Evolutionary conservation across 1,140 invertebrate genomes (phyloP).

Genomic region (Mamestra configurata): DNA sequence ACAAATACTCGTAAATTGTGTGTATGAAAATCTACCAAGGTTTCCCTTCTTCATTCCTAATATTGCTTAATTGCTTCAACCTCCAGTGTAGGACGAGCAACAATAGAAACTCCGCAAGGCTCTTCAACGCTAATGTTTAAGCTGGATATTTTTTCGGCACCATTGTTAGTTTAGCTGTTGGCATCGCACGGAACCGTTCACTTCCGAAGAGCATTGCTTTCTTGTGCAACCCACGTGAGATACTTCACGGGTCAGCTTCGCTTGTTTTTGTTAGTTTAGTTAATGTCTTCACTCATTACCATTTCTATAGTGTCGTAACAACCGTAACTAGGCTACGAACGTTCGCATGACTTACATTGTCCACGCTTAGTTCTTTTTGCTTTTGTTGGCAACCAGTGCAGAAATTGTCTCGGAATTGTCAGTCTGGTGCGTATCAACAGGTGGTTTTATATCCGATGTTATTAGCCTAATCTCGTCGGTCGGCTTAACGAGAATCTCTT

Average conservation of each 20-base stretch:
- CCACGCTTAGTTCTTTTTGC: constrained; percentile 45
- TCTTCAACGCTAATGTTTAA: constrained; percentile 67
- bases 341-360: constrained; percentile 54
- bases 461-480: constrained; percentile 30
- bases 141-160: constrained; percentile 70
- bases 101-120: constrained; percentile 77
- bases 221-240: constrained; percentile 71
- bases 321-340: constrained; percentile 52
- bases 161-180: constrained; percentile 69
- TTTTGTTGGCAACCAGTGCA: constrained; percentile 19
- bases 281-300: constrained; percentile 62
- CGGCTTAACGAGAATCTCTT: constrained; percentile 25
- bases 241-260: constrained; percentile 62
- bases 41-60: constrained; percentile 74
- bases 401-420: constrained; percentile 25
- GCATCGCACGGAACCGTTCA: constrained; percentile 70
- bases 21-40: constrained; percentile 76
- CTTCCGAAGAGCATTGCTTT: constrained; percentile 69
- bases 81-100: constrained; percentile 65
- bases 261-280: constrained; percentile 61
- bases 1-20: constrained; percentile 54
- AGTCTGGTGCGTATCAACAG: constrained; percentile 17
- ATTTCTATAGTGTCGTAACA: constrained; percentile 59
- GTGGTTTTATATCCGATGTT: constrained; percentile 23
- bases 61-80: constrained; percentile 80